A percentile compares a stretch with the other conserved stretches of the same genome.
phyloP scores from a whole-genome alignment of 1,140 invertebrate species.

The Drosophila trapezifrons region DNA sequence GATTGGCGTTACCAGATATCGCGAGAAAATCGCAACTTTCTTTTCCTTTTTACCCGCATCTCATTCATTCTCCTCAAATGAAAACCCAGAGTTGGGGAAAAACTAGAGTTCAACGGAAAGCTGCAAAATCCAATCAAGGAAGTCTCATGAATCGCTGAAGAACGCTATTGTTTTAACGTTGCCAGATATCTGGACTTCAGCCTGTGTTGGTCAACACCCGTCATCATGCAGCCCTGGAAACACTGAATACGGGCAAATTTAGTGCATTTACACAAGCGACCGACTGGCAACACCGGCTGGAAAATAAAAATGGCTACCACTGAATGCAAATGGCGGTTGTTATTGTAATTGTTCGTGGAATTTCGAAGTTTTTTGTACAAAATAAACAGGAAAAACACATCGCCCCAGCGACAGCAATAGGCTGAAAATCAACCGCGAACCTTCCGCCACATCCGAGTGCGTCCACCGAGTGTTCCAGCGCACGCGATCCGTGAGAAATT shows the following conservation, averaged over 20 bases:
- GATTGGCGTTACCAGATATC: too few relatives aligned
- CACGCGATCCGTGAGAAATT: conserved; percentile 53
- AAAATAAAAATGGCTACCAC: conserved; percentile 83
- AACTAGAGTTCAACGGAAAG: background rate
- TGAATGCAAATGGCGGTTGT: conserved; percentile 53
- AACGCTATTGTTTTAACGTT: background rate
- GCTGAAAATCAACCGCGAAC: conserved; percentile 56
- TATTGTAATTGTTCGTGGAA: conserved; percentile 83
- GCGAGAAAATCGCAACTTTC: too few relatives aligned
- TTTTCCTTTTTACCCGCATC: too few relatives aligned
- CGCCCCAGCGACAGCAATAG: conserved; percentile 53
- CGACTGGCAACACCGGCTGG: conserved; percentile 67
- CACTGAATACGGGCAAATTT: conserved; percentile 26
- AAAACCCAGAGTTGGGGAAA: too few relatives aligned
- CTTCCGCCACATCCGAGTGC: conserved; percentile 45
- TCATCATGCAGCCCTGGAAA: conserved; percentile 8
- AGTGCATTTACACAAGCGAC: conserved; percentile 29
- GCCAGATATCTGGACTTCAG: background rate
- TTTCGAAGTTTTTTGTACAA: conserved; percentile 83
- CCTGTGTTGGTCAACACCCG: background rate
- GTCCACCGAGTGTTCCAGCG: conserved; percentile 36
- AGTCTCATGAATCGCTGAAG: too few relatives aligned
- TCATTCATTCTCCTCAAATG: background rate
- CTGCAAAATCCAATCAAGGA: background rate
- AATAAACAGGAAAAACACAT: conserved; percentile 75